These are phyloP conservation scores for Rachycentron canadum DNA, from an alignment of 2,797 vertebrate genomes.

Conservation along the genomic window DNA sequence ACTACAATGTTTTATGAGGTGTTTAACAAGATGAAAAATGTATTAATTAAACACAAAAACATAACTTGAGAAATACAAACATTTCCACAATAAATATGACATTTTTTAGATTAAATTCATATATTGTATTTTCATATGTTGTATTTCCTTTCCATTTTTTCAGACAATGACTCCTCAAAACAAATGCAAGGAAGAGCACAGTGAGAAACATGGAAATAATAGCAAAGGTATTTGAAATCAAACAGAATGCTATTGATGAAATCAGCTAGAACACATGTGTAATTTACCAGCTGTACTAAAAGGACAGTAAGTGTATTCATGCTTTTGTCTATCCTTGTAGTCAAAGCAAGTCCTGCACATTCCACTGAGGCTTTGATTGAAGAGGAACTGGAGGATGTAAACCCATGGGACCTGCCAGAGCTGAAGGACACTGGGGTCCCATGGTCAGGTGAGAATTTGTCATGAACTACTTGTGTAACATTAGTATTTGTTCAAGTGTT, in stretches of 20 bases:
- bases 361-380: constrained; percentile 88
- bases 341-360: constrained; percentile 80
- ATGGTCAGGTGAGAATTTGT: constrained; percentile 87
- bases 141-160: constrained; percentile 6
- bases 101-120: neutral
- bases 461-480: constrained; percentile 13
- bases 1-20: neutral
- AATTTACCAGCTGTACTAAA: neutral
- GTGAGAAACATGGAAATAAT: constrained; percentile 66
- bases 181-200: constrained; percentile 76
- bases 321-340: constrained; percentile 42
- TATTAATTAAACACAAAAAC: neutral
- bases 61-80: neutral
- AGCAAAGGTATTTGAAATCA: constrained; percentile 62
- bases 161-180: constrained; percentile 88
- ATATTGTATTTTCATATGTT: too few relatives aligned
- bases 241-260: neutral
- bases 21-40: neutral
- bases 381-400: constrained; percentile 58
- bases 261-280: neutral
- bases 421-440: constrained; percentile 87
- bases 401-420: constrained; percentile 91
- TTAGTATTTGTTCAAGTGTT: neutral
- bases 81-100: neutral
- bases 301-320: neutral